Evolutionary conservation across 2,888 invertebrate genomes (phyloP), one percentile per base, ranked within the genome.

Genomic region (Erebia palarica): DNA sequence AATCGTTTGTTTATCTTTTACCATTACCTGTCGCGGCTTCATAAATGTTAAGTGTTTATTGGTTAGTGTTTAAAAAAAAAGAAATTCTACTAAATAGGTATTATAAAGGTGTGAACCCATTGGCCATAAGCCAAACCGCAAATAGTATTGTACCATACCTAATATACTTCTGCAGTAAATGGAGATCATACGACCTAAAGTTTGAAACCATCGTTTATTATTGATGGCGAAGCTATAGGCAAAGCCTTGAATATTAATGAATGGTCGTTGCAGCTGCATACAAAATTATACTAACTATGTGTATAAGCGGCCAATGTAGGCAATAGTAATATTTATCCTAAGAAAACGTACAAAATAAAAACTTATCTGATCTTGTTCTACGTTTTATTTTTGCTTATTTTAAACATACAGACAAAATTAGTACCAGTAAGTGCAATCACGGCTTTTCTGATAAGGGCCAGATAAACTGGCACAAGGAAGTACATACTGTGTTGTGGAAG

Each of bases 391-490:
- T 49, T 27, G 3, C n/a, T 21, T 1, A 47, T 27, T 60, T 18
- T 44, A 55, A 72, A 66, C 59, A 60, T 55, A 63, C 64, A 63
- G 60, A 66, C 61, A 69, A 66, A 69, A 73, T 72, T 68, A 73
- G 69, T 67, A 36, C 36, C 27, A 68, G 16, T 16, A 3, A 68
- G 68, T 69, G 79, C 81, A 86, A 86, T 85, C 84, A 76, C 73
- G 82, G 80, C 81, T 83, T 65, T 65, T n/a, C 42, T 65, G 71
- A 90, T 90, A 89, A 88, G 79, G 61, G 73, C 18, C 65, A 81
- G 87, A 90, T 90, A 90, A 87, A 78, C 80, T 78, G 79, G 81
- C 84, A 87, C 85, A 82, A 85, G 88, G 88, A 89, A 88, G 80
- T 36, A 36, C 36, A 36, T 84, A 82, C 81, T 82, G 78, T 67